phyloP scores from a whole-genome alignment of 2,113 vertebrate species.

The Otus sunia region DNA sequence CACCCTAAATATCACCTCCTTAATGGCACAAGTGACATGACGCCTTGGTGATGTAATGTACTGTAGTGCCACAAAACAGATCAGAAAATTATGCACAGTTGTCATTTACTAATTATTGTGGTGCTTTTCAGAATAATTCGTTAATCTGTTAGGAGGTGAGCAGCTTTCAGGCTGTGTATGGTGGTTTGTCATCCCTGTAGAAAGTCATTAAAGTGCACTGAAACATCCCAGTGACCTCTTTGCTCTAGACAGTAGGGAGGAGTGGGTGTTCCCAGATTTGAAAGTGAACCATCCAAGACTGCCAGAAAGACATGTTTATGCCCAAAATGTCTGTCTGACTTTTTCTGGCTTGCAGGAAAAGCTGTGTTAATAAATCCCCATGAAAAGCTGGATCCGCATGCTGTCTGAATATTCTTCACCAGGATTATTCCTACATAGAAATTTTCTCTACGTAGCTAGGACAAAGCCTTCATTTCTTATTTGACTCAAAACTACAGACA shows the following conservation, averaged over 20 bases:
- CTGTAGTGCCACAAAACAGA: background rate
- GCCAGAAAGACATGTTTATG: constrained; percentile 7
- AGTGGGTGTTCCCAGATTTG: constrained; percentile 15
- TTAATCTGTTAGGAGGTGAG: background rate
- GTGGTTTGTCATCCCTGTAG: background rate
- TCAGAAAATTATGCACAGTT: background rate
- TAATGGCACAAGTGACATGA: background rate
- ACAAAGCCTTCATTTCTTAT: background rate
- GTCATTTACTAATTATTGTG: background rate
- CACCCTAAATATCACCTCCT: background rate
- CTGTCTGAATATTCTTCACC: background rate
- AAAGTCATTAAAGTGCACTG: background rate
- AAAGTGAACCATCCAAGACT: background rate
- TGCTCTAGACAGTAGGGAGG: constrained; percentile 31
- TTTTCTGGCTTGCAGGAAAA: background rate
- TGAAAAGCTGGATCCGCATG: background rate
- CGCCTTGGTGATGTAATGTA: background rate
- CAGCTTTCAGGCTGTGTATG: background rate
- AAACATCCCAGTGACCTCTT: constrained; percentile 18
- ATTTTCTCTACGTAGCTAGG: background rate
- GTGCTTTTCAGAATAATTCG: background rate
- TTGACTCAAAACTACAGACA: background rate
- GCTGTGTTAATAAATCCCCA: constrained; percentile 16
- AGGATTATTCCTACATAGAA: background rate
- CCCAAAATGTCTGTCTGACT: constrained; percentile 18